Evolutionary conservation across 2,113 vertebrate species (phyloP), one percentile per base, ranked within the genome.

Genomic region (Mystacornis crossleyi): DNA sequence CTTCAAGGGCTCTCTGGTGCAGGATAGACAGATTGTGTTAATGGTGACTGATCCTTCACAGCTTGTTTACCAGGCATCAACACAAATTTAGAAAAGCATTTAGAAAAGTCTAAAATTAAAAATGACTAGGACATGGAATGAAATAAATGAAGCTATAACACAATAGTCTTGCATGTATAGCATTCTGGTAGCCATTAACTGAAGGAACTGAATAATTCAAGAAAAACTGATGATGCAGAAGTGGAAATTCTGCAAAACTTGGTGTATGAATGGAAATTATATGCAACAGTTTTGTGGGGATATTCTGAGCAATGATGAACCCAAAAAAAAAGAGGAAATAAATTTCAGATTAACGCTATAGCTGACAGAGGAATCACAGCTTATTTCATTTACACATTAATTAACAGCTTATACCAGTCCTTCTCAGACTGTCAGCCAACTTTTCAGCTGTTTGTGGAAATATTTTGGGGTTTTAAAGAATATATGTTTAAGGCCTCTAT

Each of bases 21-120:
- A 84, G 69, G 77, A 81, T 84, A 81, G 89, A 93, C 89, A 94
- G 93, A 91, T 86, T 97, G 93, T 94, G 83, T 83, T 94, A 97
- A 96, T 89, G 60, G 89, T 94, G 75, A 53, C 69, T 80, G 93
- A 83, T 92, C 31, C 64, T 86, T 94, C 93, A 62, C 64, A 94
- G 83, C 72, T 92, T 91, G 86, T 83, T 96, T 86, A 86, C 62
- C 71, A 77, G 64, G n/a, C 80, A 86, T 80, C 83, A 77, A 73
- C 18, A 81, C 17, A 81, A 94, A 90, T 86, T 83, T 94, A 58
- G 38, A 77, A 89, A 83, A 77, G 7, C 18, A 57, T 70, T 91
- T 61, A 61, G 54, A 66, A 77, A 90, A 53, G 58, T 54, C 83
- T 66, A 66, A 77, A 81, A 83, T 95, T 91, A 58, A 92, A 95